phyloP scores from a whole-genome alignment of 2,113 vertebrate species.

The Bombycilla garrulus region DNA sequence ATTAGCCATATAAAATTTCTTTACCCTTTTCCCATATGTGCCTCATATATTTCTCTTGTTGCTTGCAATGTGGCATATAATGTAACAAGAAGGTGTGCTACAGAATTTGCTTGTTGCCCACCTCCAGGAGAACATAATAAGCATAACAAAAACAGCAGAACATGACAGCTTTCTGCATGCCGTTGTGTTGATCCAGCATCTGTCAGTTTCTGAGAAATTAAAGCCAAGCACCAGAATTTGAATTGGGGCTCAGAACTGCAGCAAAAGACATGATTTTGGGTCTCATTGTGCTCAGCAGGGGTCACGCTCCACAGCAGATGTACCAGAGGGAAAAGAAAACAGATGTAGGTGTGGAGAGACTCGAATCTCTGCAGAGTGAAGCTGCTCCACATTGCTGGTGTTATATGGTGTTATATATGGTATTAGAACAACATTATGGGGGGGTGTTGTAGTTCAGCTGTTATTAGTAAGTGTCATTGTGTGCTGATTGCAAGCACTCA shows the following conservation, averaged over 20 bases:
- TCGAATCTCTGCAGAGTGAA: neutral
- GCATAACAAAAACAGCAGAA: neutral
- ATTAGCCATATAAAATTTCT: conserved; percentile 12
- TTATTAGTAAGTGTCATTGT: conserved; percentile 67
- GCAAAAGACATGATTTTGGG: neutral
- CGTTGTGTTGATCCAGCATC: neutral
- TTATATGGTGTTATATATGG: conserved; percentile 23
- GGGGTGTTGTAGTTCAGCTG: conserved; percentile 45
- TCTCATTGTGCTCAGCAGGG: conserved; percentile 41
- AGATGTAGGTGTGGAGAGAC: conserved; percentile 54
- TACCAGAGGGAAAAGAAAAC: conserved; percentile 54
- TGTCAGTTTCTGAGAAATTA: conserved; percentile 27
- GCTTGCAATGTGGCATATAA: conserved; percentile 1
- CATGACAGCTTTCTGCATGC: neutral
- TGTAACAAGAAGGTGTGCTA: conserved; percentile 34
- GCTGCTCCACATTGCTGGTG: conserved; percentile 1
- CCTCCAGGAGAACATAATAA: conserved; percentile 16
- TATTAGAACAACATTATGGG: conserved; percentile 19
- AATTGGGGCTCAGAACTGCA: conserved; percentile 30
- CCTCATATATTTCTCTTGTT: neutral
- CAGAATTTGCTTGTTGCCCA: conserved; percentile 7
- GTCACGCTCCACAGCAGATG: conserved; percentile 34
- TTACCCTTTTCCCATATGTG: neutral
- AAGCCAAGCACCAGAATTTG: conserved; percentile 44
- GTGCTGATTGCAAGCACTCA: conserved; percentile 68